These are phyloP conservation scores for Ophion costatus DNA, from an alignment of 2,888 invertebrate genomes.

Conservation along the genomic window DNA sequence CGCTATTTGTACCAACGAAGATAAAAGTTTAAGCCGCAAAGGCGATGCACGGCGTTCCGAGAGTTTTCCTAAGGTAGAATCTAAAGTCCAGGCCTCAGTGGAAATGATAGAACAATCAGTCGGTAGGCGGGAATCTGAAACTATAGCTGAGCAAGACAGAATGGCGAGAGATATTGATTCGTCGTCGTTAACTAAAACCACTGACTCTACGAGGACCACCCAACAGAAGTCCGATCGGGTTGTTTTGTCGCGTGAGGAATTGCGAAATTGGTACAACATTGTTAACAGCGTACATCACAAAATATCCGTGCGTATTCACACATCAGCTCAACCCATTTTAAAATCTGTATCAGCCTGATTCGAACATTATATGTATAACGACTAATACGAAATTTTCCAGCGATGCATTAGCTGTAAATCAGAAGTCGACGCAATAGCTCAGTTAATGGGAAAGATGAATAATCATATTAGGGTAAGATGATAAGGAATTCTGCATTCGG, in stretches of 20 bases:
- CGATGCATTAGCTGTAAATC: constrained; percentile 64
- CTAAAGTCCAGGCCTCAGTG: constrained; percentile 14
- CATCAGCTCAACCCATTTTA: not conserved
- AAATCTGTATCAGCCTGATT: not conserved
- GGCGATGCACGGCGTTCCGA: not conserved
- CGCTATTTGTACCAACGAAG: constrained; percentile 64
- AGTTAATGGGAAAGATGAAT: constrained; percentile 62
- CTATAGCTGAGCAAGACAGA: not conserved
- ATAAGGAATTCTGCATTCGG: constrained; percentile 9
- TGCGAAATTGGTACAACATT: constrained; percentile 65
- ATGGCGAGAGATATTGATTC: not conserved
- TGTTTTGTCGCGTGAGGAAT: constrained; percentile 59
- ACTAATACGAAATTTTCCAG: constrained; percentile 48
- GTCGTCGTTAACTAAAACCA: not conserved
- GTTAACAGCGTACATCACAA: constrained; percentile 47
- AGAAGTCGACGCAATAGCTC: constrained; percentile 58
- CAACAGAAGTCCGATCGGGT: constrained; percentile 36
- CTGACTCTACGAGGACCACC: not conserved
- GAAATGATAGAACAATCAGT: constrained; percentile 18
- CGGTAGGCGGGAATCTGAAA: not conserved
- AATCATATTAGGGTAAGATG: constrained; percentile 62
- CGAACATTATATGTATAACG: not conserved
- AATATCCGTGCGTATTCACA: constrained; percentile 49
- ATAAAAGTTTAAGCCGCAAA: not conserved
- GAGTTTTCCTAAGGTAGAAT: not conserved